Percentiles rank a stretch among this genome's conserved stretches.
These are phyloP conservation scores for Mobula birostris DNA, from an alignment of 2,113 vertebrate species.

Conservation along the genomic window DNA sequence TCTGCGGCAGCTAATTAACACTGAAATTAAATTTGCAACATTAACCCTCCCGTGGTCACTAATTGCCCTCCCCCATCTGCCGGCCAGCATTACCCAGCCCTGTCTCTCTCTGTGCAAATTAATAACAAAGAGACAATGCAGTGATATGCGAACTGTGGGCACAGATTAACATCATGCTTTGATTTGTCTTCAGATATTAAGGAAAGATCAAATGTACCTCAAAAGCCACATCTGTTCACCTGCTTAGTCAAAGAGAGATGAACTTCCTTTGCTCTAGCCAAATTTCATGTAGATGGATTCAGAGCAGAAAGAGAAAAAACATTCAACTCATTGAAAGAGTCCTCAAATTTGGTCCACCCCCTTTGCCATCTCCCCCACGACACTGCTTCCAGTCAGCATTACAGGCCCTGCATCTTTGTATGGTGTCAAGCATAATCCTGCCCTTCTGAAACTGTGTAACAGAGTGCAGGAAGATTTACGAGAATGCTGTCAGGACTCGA, in stretches of 20 bases:
- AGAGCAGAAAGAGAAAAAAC: background rate
- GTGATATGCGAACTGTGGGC: background rate
- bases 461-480: too few relatives aligned
- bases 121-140: slow-evolving; percentile 30
- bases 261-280: background rate
- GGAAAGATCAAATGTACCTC: background rate
- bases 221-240: background rate
- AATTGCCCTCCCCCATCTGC: slow-evolving; percentile 33
- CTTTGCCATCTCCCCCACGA: background rate
- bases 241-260: background rate
- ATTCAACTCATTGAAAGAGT: background rate
- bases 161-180: slow-evolving; percentile 2
- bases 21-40: slow-evolving; percentile 35
- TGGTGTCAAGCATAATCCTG: background rate
- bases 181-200: background rate
- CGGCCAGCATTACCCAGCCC: background rate
- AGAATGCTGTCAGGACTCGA: too few relatives aligned
- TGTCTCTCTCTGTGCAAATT: slow-evolving; percentile 16
- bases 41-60: slow-evolving; percentile 32
- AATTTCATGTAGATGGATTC: background rate
- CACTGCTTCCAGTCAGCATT: background rate
- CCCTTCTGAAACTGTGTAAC: too few relatives aligned
- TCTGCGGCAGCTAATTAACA: slow-evolving; percentile 24
- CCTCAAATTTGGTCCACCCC: background rate
- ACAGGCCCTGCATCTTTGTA: background rate